phyloP scores from a whole-genome alignment of 1,140 invertebrate genomes.

The Sitophilus oryzae region DNA sequence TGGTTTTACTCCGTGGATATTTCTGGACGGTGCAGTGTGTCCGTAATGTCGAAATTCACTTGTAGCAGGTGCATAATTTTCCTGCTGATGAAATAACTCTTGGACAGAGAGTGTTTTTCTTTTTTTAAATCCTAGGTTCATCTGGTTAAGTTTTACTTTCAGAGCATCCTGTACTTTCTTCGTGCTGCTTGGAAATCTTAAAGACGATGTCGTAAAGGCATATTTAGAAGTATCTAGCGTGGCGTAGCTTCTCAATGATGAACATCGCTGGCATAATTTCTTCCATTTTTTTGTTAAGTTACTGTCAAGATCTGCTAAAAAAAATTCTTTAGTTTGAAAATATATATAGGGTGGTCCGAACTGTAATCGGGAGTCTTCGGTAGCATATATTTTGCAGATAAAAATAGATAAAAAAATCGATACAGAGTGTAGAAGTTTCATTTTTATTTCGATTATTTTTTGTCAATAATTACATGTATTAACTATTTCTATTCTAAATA shows the following conservation, averaged over 20 bases:
- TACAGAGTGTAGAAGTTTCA: too few species aligned
- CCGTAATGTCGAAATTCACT: constrained; percentile 54
- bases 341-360: too few species aligned
- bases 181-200: constrained; percentile 55
- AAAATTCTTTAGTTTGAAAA: too few species aligned
- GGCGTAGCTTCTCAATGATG: constrained; percentile 52
- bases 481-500: too few species aligned
- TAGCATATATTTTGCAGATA: too few species aligned
- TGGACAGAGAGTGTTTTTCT: constrained; percentile 60
- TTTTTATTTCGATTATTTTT: too few species aligned
- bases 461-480: too few species aligned
- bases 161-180: constrained; percentile 55
- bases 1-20: not conserved
- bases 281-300: constrained; percentile 68
- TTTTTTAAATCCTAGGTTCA: constrained; percentile 59
- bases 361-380: too few species aligned
- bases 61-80: constrained; percentile 49
- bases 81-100: constrained; percentile 53
- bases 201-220: constrained; percentile 45
- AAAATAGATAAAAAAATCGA: too few species aligned
- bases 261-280: constrained; percentile 60
- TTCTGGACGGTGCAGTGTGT: constrained; percentile 28
- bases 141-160: constrained; percentile 56
- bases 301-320: constrained; percentile 67
- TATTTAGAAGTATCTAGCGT: constrained; percentile 48